Percentiles rank a stretch among this genome's conserved stretches.
These are phyloP conservation scores for Lacanobia wlatinum DNA, from an alignment of 2,888 invertebrate species.

Conservation along the genomic window DNA sequence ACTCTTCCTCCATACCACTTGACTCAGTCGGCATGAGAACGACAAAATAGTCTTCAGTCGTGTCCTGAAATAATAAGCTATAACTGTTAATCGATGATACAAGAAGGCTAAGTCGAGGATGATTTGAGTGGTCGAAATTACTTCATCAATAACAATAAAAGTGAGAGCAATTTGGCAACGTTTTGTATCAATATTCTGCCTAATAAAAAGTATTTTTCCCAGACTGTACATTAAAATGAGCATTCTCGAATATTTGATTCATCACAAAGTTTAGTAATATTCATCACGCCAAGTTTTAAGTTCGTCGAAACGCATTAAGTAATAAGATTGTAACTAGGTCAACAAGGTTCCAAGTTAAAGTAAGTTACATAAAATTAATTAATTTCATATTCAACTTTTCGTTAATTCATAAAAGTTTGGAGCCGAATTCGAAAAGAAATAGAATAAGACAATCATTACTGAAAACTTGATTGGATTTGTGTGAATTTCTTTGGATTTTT, in stretches of 20 bases:
- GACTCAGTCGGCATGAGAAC: no score
- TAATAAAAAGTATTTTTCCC: background rate
- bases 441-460: constrained; percentile 1
- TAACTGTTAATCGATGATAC: no score
- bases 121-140: no score
- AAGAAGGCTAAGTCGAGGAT: no score
- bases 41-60: no score
- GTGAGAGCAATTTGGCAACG: background rate
- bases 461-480: background rate
- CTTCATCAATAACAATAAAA: no score
- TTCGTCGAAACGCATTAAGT: no score
- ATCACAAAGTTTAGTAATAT: constrained; percentile 40
- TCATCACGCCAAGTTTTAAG: constrained; percentile 27
- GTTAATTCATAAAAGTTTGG: constrained; percentile 29
- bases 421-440: constrained; percentile 23
- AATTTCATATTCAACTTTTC: constrained; percentile 38
- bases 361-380: constrained; percentile 50
- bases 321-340: constrained; percentile 56
- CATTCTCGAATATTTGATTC: constrained; percentile 25
- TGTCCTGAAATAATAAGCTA: no score
- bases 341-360: constrained; percentile 40
- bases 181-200: background rate
- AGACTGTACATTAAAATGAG: background rate
- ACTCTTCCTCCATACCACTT: no score
- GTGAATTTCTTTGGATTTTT: background rate